Conservation (phyloP, 2,888 invertebrate species). For the Chrysopilus asiliformis region DNA sequence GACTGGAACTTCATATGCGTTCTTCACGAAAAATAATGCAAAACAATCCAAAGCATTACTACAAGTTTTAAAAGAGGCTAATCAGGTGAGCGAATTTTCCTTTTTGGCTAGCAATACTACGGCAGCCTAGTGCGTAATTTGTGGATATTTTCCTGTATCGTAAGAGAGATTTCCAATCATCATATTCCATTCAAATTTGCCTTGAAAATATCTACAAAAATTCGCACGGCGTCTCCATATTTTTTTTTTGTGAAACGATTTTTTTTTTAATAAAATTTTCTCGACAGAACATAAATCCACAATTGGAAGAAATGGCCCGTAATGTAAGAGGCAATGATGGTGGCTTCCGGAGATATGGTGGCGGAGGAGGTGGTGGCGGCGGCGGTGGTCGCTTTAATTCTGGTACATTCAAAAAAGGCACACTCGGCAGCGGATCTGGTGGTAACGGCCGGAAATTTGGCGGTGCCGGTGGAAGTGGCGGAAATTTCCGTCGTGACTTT, state of each 20-base stretch:
- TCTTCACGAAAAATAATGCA: conserved; percentile 78
- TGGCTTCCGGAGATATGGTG: conserved; percentile 19
- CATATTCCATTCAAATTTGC: no score
- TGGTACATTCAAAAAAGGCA: conserved; percentile 17
- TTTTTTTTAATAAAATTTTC: conserved; percentile 15
- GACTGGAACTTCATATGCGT: conserved; percentile 86
- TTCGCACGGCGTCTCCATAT: no score
- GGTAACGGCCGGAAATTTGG: conserved; percentile 17
- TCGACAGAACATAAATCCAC: conserved; percentile 65
- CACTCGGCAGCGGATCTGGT: conserved; percentile 15
- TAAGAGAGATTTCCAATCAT: no score
- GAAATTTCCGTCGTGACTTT: conserved; percentile 11
- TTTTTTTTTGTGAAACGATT: no score
- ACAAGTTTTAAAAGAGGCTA: conserved; percentile 76
- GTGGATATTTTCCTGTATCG: no score
- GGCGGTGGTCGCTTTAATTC: conserved; percentile 26
- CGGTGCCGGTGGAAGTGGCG: conserved; percentile 12
- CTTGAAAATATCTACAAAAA: no score
- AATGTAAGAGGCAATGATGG: conserved; percentile 31
- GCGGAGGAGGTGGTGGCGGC: conserved; percentile 35
- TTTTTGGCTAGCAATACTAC: no score
- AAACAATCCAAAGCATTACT: conserved; percentile 80
- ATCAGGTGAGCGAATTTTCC: conserved; percentile 44
- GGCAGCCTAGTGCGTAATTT: no score
- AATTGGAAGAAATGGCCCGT: conserved; percentile 62